Conservation (phyloP, 2,113 vertebrate species). For the Halichoerus grypus region DNA sequence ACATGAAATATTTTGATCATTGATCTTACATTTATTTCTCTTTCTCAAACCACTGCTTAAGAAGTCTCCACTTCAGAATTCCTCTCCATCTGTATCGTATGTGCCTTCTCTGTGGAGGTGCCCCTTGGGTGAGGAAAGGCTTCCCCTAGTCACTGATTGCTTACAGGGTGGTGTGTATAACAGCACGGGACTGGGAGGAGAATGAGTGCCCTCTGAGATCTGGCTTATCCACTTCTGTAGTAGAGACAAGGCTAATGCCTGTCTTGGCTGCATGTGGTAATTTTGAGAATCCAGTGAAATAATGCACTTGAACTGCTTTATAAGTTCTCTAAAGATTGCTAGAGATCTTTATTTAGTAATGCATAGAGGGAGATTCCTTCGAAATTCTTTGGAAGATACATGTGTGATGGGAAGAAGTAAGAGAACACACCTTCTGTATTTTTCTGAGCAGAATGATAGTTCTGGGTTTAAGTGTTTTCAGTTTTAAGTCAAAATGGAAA, state of each 20-base stretch:
- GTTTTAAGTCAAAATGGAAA: conserved; percentile 27
- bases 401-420: background rate
- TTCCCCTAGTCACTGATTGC: background rate
- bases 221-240: background rate
- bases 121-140: background rate
- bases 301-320: background rate
- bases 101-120: background rate
- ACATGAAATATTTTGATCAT: conserved; percentile 41
- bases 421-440: background rate
- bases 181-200: background rate
- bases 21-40: conserved; percentile 34
- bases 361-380: background rate
- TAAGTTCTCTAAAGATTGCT: background rate
- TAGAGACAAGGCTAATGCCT: background rate
- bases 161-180: background rate
- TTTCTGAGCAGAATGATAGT: conserved; percentile 31
- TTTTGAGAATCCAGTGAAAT: conserved; percentile 26
- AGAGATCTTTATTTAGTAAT: background rate
- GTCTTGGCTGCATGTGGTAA: background rate
- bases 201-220: background rate
- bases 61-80: background rate
- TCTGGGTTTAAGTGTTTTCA: conserved; percentile 1
- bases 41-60: conserved; percentile 5
- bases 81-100: background rate
- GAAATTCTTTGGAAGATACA: background rate